Evolutionary conservation across 2,888 invertebrate species (phyloP).

Genomic region (Reticulitermes lucifugus): DNA sequence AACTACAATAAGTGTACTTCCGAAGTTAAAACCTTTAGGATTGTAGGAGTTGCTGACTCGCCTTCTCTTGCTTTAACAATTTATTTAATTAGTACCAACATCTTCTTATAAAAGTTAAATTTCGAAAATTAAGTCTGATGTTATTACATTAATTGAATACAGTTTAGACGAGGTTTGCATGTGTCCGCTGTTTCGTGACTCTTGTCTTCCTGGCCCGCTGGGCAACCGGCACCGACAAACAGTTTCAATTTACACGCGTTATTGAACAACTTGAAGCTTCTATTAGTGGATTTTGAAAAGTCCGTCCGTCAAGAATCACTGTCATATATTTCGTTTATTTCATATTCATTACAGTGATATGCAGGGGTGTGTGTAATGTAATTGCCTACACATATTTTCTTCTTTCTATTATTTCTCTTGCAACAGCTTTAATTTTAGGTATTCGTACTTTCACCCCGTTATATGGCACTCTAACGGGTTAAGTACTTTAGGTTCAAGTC

Average conservation of each 20-base stretch:
- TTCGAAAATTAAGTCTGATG: no score
- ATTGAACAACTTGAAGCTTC: conserved; percentile 4
- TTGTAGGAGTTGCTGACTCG: no score
- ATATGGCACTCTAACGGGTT: no score
- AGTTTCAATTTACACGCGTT: conserved; percentile 46
- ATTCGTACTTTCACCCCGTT: no score
- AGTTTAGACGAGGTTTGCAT: neutral
- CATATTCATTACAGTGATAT: neutral
- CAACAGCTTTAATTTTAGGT: neutral
- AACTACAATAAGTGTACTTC: no score
- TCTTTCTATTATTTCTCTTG: neutral
- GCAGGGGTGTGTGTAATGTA: neutral
- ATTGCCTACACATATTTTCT: neutral
- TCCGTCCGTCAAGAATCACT: neutral
- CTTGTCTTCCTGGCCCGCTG: neutral
- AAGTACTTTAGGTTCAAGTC: no score
- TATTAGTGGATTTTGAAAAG: neutral
- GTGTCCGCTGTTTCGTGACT: conserved; percentile 30
- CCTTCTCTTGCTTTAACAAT: no score
- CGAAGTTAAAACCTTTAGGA: no score
- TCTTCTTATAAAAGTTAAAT: no score
- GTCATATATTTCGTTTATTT: neutral
- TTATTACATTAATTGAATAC: no score
- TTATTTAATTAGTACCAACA: no score
- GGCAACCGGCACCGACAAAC: conserved; percentile 35